These are phyloP conservation scores for Oligia fasciuncula DNA, from an alignment of 2,888 invertebrate genomes.

Conservation along the genomic window DNA sequence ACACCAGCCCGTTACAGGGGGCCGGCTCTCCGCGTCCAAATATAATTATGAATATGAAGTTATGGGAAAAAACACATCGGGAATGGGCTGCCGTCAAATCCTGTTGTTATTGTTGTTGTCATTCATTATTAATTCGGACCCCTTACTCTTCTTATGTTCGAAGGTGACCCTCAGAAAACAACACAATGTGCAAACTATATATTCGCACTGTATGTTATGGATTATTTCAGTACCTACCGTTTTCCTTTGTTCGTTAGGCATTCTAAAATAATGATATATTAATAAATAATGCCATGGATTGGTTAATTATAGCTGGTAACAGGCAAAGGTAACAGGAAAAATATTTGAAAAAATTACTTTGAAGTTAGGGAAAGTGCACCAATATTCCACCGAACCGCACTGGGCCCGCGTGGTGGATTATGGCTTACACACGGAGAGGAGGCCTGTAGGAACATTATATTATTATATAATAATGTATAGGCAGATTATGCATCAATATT, in stretches of 20 bases:
- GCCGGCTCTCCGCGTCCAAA: neutral
- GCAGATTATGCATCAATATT: neutral
- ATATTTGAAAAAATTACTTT: neutral
- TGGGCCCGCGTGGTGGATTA: neutral
- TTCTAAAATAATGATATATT: neutral
- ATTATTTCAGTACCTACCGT: neutral
- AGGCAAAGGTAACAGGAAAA: neutral
- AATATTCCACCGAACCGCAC: neutral
- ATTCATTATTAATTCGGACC: neutral
- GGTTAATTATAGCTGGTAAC: neutral
- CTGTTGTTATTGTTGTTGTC: no score
- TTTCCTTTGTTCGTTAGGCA: neutral
- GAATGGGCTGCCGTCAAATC: neutral
- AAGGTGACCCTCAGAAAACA: neutral
- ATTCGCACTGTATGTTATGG: neutral
- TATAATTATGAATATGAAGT: neutral
- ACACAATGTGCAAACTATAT: neutral
- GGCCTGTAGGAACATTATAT: neutral
- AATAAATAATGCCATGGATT: neutral
- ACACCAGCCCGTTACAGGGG: neutral
- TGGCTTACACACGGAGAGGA: neutral
- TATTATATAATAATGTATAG: no score
- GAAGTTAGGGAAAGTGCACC: neutral
- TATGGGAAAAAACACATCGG: neutral
- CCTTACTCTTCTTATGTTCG: neutral